phyloP scores from a whole-genome alignment of 1,140 invertebrate genomes.

The Heliconius nattereri region DNA sequence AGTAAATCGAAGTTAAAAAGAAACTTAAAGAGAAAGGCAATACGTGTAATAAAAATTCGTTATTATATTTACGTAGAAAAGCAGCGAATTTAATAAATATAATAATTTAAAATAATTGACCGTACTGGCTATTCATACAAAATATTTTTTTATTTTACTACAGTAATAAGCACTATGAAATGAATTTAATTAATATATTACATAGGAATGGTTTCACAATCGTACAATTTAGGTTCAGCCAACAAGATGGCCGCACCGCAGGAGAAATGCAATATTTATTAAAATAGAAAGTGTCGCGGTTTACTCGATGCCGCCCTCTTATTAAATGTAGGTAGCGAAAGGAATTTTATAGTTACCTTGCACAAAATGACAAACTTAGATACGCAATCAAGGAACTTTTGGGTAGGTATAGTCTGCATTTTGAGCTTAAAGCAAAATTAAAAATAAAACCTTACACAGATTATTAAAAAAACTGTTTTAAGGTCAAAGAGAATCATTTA shows the following conservation, averaged over 20 bases:
- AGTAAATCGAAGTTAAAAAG: too few species aligned
- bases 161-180: not conserved
- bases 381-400: not conserved
- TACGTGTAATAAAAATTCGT: too few species aligned
- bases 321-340: slow-evolving; percentile 52
- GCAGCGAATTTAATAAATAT: too few species aligned
- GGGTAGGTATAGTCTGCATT: too few species aligned
- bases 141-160: not conserved
- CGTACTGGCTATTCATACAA: not conserved
- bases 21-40: too few species aligned
- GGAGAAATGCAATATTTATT: slow-evolving; percentile 45
- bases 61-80: too few species aligned
- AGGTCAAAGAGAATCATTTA: too few species aligned
- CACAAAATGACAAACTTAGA: too few species aligned
- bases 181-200: not conserved
- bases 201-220: slow-evolving; percentile 23
- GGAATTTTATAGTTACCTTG: not conserved
- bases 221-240: slow-evolving; percentile 19
- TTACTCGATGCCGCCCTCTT: slow-evolving; percentile 52
- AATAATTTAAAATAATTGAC: too few species aligned
- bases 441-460: too few species aligned
- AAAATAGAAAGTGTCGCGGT: slow-evolving; percentile 63
- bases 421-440: too few species aligned
- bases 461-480: too few species aligned
- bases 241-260: slow-evolving; percentile 36